These are phyloP conservation scores for Eucera pruinosa DNA, from an alignment of 2,888 invertebrate genomes.

Conservation along the genomic window DNA sequence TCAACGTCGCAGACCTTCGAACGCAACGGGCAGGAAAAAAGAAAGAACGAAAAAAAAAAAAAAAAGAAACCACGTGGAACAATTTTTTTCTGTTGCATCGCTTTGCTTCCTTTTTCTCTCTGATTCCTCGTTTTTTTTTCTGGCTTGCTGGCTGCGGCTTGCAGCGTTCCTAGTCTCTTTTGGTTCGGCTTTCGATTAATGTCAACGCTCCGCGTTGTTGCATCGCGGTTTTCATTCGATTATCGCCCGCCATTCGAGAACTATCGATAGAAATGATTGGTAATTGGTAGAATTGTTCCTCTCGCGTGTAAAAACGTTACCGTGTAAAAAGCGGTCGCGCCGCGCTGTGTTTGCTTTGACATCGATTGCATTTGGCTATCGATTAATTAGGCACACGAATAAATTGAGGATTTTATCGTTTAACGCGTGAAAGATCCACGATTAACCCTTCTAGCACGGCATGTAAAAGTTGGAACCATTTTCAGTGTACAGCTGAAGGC, in stretches of 20 bases:
- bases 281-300: not conserved
- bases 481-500: too few relatives aligned
- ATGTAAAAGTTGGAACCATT: too few relatives aligned
- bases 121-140: not conserved
- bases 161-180: not conserved
- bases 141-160: not conserved
- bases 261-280: not conserved
- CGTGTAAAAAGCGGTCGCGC: too few relatives aligned
- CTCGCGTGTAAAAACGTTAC: too few relatives aligned
- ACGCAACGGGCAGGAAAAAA: too few relatives aligned
- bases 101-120: not conserved
- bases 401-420: too few relatives aligned
- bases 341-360: too few relatives aligned
- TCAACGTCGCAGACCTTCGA: slow-evolving; percentile 21
- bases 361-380: too few relatives aligned
- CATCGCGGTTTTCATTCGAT: not conserved
- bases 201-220: not conserved
- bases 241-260: not conserved
- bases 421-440: too few relatives aligned
- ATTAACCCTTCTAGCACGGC: too few relatives aligned
- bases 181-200: slow-evolving; percentile 36
- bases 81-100: slow-evolving; percentile 7
- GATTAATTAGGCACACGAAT: too few relatives aligned
- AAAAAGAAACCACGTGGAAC: slow-evolving; percentile 15
- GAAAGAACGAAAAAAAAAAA: too few relatives aligned